Base-by-base conservation (phyloP, 2,797 vertebrate genomes). In the Calcarius lapponicus region DNA sequence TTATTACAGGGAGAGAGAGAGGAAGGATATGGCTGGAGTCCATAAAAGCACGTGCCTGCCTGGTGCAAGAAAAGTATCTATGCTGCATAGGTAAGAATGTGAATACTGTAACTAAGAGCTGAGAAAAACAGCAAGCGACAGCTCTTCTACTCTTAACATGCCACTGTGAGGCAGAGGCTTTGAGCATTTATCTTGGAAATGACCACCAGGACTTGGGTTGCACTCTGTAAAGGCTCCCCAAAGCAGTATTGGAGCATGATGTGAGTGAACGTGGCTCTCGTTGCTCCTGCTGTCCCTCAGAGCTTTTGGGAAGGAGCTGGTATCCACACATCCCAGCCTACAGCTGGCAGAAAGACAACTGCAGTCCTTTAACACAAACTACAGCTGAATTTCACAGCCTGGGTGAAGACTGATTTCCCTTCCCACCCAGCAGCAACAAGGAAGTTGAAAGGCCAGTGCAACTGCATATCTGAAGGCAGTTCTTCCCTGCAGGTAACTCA, bases 191-290 rank as follows among this genome's bases (percentile, higher is more conserved):
- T 69, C 80, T 51, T 40, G 53, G 71, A 72, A 67, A 61, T 6
- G 11, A 26, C 19, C 71, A 56, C 5, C 24, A 51, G 60, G 60
- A 70, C 40, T 36, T 32, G 57, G 29, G 28, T 36, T 50, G 45
- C 16, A 26, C 40, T 60, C 57, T 67, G 54, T 45, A 38, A 79
- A 64, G 34, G n/a, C 34, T 70, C 78, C 31, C 21, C 60, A 82
- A 26, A 79, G 57, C 76, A 73, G 32, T 22, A 29, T 0, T 0
- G 0, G 11, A 5, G 16, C 38, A 28, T 14, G 24, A 17, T 1
- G 20, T 0, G 9, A 62, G 67, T 0, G 0, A 73, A 56, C 22
- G 9, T 21, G 2, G 40, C 26, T 17, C 43, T 1, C 19, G 6
- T 3, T 31, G 26, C 1, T 82, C 31, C 71, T 22, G 53, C 72